Percentiles rank a stretch among this genome's conserved stretches.
Conservation (phyloP, 2,113 vertebrate species). For the Ptilonorhynchus violaceus region DNA sequence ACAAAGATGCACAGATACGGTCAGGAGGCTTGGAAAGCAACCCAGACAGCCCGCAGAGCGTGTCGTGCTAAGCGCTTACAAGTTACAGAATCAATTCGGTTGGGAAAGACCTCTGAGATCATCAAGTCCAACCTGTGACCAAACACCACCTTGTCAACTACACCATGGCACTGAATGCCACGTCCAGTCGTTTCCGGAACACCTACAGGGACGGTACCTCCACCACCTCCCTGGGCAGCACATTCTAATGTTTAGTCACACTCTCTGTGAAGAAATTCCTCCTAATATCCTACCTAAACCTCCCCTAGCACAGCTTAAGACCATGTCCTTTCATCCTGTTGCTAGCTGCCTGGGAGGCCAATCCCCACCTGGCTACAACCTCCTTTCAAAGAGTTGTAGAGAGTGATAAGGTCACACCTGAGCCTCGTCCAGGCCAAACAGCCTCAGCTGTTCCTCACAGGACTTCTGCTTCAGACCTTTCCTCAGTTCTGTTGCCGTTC, state of each 20-base stretch:
- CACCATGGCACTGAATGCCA: background rate
- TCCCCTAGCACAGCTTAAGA: fast-evolving
- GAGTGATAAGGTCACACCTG: background rate
- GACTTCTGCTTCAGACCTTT: background rate
- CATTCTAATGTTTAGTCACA: fast-evolving
- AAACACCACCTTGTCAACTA: background rate
- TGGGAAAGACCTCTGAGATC: background rate
- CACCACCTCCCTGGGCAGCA: too few relatives aligned
- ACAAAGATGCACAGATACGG: fast-evolving
- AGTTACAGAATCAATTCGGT: fast-evolving
- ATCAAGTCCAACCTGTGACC: fast-evolving
- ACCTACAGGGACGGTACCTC: too few relatives aligned
- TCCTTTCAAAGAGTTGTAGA: background rate
- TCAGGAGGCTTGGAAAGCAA: fast-evolving
- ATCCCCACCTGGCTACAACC: fast-evolving
- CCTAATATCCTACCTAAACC: background rate
- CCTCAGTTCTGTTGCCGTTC: background rate
- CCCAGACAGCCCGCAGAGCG: fast-evolving
- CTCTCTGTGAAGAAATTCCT: background rate
- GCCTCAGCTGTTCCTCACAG: background rate
- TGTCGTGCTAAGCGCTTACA: fast-evolving
- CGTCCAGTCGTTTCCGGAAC: too few relatives aligned
- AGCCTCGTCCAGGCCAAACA: background rate
- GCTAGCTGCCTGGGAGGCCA: fast-evolving
- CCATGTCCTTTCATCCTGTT: fast-evolving